Conservation (phyloP, 2,888 invertebrate genomes). For the Mantis religiosa region DNA sequence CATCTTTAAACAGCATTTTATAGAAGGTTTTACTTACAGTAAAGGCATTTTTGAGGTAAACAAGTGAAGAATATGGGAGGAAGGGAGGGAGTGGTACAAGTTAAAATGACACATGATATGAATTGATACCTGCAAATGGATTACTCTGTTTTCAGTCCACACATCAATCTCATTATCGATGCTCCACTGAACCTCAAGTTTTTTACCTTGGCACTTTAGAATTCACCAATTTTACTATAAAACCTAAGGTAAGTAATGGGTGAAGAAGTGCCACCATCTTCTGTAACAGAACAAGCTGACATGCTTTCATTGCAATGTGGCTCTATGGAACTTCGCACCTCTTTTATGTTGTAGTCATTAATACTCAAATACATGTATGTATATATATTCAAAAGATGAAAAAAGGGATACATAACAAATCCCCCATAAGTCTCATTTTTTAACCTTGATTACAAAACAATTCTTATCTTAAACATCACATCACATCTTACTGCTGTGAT, state of each 20-base stretch:
- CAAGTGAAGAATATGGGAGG: not conserved
- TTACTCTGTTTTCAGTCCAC: not conserved
- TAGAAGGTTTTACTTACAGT: not conserved
- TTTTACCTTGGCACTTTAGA: not conserved
- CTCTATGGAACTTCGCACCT: too few relatives aligned
- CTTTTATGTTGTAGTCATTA: too few relatives aligned
- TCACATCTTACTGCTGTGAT: too few relatives aligned
- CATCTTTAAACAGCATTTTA: slow-evolving; percentile 4
- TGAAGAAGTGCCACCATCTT: not conserved
- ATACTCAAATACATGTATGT: too few relatives aligned
- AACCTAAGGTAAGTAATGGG: not conserved
- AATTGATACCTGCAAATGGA: slow-evolving; percentile 10
- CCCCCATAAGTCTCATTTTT: too few relatives aligned
- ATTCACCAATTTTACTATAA: not conserved
- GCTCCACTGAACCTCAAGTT: not conserved
- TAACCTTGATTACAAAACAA: too few relatives aligned
- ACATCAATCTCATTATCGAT: not conserved
- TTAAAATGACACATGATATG: slow-evolving; percentile 6
- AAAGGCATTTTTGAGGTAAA: slow-evolving; percentile 14
- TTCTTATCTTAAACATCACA: too few relatives aligned
- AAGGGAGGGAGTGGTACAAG: not conserved
- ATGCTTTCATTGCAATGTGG: too few relatives aligned
- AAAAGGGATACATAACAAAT: too few relatives aligned
- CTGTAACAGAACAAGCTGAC: too few relatives aligned
- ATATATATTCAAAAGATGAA: too few relatives aligned